Evolutionary conservation across 2,113 vertebrate species (phyloP).

Genomic region (Progne subis): DNA sequence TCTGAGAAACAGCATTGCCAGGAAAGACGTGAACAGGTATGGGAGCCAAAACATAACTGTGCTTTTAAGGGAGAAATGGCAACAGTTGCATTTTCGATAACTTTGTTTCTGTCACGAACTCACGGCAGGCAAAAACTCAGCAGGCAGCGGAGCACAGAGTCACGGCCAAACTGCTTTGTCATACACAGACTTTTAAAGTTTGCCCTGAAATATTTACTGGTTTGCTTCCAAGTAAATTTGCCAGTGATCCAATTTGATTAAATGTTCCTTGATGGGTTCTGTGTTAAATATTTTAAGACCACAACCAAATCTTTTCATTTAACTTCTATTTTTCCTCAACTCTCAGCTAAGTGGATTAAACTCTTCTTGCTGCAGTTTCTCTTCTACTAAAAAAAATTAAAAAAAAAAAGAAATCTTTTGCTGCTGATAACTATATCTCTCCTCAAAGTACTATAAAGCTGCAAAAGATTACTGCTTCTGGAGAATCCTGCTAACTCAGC

Average conservation of each 20-base stretch:
- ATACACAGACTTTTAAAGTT: background rate
- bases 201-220: background rate
- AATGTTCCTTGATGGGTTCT: background rate
- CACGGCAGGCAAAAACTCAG: background rate
- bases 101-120: background rate
- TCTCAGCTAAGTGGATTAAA: background rate
- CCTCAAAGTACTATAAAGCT: background rate
- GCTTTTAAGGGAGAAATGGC: background rate
- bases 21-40: rapidly evolving
- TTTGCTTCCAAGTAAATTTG: background rate
- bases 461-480: background rate
- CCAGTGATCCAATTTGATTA: background rate
- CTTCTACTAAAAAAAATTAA: background rate
- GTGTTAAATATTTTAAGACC: background rate
- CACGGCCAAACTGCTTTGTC: background rate
- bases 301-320: background rate
- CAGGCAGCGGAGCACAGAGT: rapidly evolving
- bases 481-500: background rate
- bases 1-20: background rate
- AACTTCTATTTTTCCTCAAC: background rate
- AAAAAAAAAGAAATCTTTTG: background rate
- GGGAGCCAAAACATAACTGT: background rate
- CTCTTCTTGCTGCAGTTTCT: background rate
- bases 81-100: background rate
- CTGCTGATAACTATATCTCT: background rate